Evolutionary conservation across 2,797 vertebrate genomes (phyloP).

Genomic region (Argentina silus): DNA sequence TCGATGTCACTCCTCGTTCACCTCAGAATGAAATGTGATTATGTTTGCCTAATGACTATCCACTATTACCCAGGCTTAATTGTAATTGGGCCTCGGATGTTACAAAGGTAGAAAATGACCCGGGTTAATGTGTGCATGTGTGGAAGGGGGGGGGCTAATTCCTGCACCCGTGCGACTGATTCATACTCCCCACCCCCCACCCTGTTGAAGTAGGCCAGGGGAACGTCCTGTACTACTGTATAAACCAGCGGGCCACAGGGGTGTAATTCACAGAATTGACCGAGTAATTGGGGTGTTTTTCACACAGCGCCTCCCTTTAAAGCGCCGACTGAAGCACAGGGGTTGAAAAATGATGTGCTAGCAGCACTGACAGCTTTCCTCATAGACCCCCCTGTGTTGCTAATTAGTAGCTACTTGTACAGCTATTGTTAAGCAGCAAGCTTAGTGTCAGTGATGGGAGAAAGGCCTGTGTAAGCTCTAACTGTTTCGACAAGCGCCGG

Average conservation of each 20-base stretch:
- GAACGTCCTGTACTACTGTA: background rate
- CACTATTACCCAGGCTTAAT: slow-evolving; percentile 65
- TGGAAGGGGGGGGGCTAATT: slow-evolving; percentile 8
- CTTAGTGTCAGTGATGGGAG: slow-evolving; percentile 44
- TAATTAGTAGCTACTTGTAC: slow-evolving; percentile 57
- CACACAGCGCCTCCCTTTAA: slow-evolving; percentile 32
- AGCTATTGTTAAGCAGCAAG: slow-evolving; percentile 52
- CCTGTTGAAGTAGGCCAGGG: slow-evolving; percentile 20
- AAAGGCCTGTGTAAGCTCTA: slow-evolving; percentile 29
- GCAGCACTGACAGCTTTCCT: slow-evolving; percentile 59
- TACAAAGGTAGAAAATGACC: slow-evolving; percentile 65
- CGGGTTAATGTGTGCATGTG: slow-evolving; percentile 21
- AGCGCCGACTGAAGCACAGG: slow-evolving; percentile 53
- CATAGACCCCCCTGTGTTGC: slow-evolving; percentile 47
- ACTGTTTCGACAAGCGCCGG: slow-evolving; percentile 24
- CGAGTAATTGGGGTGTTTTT: slow-evolving; percentile 63
- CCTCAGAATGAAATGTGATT: slow-evolving; percentile 70
- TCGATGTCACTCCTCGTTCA: slow-evolving; percentile 62
- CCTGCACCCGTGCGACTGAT: slow-evolving; percentile 12
- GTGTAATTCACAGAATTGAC: slow-evolving; percentile 53
- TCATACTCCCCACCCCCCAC: background rate
- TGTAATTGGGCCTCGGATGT: slow-evolving; percentile 67
- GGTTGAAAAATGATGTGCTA: slow-evolving; percentile 55
- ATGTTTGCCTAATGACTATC: slow-evolving; percentile 72
- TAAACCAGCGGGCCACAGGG: background rate